Evolutionary conservation across 2,888 invertebrate genomes (phyloP).

Genomic region (Peribatodes rhomboidaria): DNA sequence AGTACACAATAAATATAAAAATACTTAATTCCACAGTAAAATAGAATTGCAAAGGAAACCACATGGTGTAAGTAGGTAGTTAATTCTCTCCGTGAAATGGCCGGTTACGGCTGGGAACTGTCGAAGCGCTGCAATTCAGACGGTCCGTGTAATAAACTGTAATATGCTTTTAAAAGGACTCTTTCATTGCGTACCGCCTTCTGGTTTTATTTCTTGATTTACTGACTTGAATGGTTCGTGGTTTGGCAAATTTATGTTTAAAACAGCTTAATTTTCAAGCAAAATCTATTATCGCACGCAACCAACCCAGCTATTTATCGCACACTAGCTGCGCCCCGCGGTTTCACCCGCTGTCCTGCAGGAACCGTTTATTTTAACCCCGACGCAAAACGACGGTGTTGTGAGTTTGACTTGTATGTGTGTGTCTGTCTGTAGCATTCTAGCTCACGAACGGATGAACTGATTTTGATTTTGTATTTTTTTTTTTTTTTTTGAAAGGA

Average conservation of each 20-base stretch:
- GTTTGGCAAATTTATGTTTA: background rate
- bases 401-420: too few species aligned
- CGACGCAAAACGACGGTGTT: too few species aligned
- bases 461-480: too few species aligned
- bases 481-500: too few species aligned
- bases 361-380: too few species aligned
- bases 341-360: too few species aligned
- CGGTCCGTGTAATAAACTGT: constrained; percentile 20
- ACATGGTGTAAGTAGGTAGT: background rate
- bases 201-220: constrained; percentile 22
- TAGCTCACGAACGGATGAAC: too few species aligned
- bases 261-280: background rate
- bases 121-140: constrained; percentile 19
- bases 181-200: background rate
- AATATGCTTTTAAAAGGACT: constrained; percentile 30
- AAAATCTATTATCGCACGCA: background rate
- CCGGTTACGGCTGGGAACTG: constrained; percentile 9
- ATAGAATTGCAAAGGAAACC: background rate
- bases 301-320: too few species aligned
- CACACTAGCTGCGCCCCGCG: too few species aligned
- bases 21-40: background rate
- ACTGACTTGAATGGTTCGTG: constrained; percentile 3
- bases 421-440: too few species aligned
- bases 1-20: too few species aligned
- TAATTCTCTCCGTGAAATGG: constrained; percentile 9